Evolutionary conservation across 2,113 vertebrate genomes (phyloP), one percentile per base, ranked within the genome.

Genomic region (Tetrax tetrax): DNA sequence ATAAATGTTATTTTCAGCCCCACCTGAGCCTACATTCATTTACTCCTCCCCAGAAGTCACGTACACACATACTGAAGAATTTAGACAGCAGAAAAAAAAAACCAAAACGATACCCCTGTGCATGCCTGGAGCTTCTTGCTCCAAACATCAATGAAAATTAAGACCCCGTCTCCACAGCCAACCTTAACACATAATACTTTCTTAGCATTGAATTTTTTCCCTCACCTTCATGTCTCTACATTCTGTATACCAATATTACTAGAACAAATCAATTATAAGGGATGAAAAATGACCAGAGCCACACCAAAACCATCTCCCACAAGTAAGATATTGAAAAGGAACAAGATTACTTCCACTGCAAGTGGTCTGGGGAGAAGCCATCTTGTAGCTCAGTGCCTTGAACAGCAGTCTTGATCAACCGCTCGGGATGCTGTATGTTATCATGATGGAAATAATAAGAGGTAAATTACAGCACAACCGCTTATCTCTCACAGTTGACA

Each of bases 1-100:
- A 96, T 93, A 93, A 96, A 95, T n/a, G 83, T 48, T 89, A 89
- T 96, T 97, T 95, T 76, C 93, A 96, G 91, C 85, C 81, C 94
- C 94, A 96, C 87, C 94, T 95, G 92, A 95, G 83, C 87, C 65
- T 53, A 89, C 72, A 64, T n/a, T 79, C 69, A 95, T 92, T 94
- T 72, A 90, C 41, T 50, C 69, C 94, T 75, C 71, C 66, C 74
- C 66, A 88, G 63, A 85, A 90, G 84, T 85, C 95, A 96, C 16
- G 10, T 78, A 90, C 77, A 81, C 43, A 51, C n/a, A 38, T 5
- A 65, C 23, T 37, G 57, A 63, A 89, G 92, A 93, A 94, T 93
- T 83, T 12, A 89, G 66, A 83, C 37, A 89, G 65, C 4, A 76
- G 28, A 61, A 12, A 68, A 89, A 80, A 89, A 75, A n/a, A n/a